phyloP scores from a whole-genome alignment of 2,888 invertebrate genomes.

The Stomorhina lunata region DNA sequence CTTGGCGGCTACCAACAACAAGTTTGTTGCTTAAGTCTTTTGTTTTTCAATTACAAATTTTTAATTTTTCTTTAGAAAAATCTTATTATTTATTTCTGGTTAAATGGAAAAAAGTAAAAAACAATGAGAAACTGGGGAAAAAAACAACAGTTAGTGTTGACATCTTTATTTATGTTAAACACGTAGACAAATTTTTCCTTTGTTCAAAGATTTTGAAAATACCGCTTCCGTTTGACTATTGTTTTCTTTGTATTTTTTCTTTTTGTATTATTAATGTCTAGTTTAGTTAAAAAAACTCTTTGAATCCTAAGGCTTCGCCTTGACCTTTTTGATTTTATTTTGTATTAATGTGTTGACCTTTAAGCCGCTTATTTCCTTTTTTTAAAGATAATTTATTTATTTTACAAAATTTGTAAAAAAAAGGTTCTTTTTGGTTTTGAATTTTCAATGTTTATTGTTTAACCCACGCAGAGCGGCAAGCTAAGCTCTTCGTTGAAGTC shows the following conservation, averaged over 20 bases:
- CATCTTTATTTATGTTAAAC: conserved; percentile 62
- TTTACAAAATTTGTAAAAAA: neutral
- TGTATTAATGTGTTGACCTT: conserved; percentile 23
- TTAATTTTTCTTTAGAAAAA: conserved; percentile 15
- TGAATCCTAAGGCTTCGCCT: conserved; percentile 15
- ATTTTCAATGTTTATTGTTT: conserved; percentile 37
- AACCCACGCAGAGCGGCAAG: conserved; percentile 36
- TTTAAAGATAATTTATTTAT: neutral
- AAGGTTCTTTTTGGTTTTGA: conserved; percentile 3
- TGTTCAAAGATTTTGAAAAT: conserved; percentile 33
- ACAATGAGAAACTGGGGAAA: neutral
- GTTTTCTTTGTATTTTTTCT: neutral
- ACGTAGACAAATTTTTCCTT: conserved; percentile 60
- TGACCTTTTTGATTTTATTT: conserved; percentile 34
- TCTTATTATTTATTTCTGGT: conserved; percentile 6
- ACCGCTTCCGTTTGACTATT: conserved; percentile 60
- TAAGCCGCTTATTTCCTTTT: conserved; percentile 46
- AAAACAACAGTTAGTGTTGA: conserved; percentile 42
- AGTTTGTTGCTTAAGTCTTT: conserved; percentile 60
- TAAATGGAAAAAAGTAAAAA: neutral
- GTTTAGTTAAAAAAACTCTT: neutral
- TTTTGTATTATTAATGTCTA: neutral
- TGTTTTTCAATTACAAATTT: conserved; percentile 28
- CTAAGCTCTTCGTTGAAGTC: neutral
- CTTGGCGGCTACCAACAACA: conserved; percentile 19